These are phyloP conservation scores for Serinus canaria DNA, from an alignment of 2,113 vertebrate genomes.

Conservation along the genomic window DNA sequence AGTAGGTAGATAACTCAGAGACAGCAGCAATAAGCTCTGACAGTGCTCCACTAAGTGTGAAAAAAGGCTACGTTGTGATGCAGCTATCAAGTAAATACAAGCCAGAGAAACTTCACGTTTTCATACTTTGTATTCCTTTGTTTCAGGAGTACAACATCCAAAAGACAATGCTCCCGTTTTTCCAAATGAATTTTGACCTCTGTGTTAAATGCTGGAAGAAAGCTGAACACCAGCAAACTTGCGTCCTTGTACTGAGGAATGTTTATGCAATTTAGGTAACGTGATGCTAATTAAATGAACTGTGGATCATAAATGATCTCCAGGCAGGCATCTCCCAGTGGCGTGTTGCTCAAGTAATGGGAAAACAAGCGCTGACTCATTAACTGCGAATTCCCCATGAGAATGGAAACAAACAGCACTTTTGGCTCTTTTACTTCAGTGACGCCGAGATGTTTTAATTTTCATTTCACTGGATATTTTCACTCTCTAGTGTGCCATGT, in stretches of 20 bases:
- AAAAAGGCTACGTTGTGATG: neutral
- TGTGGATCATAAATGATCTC: neutral
- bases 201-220: neutral
- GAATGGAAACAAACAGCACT: neutral
- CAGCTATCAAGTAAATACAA: neutral
- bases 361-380: neutral
- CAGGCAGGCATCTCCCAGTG: neutral
- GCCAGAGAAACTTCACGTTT: neutral
- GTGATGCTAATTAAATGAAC: neutral
- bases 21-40: neutral
- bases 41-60: neutral
- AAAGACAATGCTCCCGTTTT: neutral
- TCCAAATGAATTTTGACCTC: neutral
- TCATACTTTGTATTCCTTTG: neutral
- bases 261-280: neutral
- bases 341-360: neutral
- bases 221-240: neutral
- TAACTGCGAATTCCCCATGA: neutral
- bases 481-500: rapidly evolving
- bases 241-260: neutral
- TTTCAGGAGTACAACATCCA: neutral
- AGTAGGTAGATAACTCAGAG: neutral
- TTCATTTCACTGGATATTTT: neutral
- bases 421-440: neutral
- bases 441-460: neutral